These are phyloP conservation scores for Osmoderma eremita DNA, from an alignment of 2,888 invertebrate species.

Conservation along the genomic window DNA sequence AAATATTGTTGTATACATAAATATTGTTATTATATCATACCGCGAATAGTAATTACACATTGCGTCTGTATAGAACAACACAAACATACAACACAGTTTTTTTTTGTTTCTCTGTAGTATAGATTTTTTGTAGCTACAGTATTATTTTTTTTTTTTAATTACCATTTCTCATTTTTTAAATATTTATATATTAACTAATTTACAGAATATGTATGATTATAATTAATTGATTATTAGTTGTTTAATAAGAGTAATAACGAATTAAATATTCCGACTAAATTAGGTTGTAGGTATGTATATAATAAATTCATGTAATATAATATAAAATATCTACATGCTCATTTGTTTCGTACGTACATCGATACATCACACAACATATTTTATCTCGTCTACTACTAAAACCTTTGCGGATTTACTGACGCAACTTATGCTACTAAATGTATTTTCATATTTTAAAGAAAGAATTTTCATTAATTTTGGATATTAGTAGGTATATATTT, in stretches of 20 bases:
- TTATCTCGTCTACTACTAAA: too few relatives aligned
- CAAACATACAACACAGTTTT: conserved; percentile 52
- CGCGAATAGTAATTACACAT: conserved; percentile 53
- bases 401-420: too few relatives aligned
- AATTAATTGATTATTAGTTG: not conserved
- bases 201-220: conserved; percentile 32
- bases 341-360: too few relatives aligned
- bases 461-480: too few relatives aligned
- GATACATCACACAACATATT: not conserved
- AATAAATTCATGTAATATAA: conserved; percentile 24
- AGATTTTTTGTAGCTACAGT: too few relatives aligned
- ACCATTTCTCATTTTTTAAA: conserved; percentile 4
- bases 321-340: conserved; percentile 22
- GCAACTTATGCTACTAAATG: too few relatives aligned
- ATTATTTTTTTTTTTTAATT: conserved; percentile 31
- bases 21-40: conserved; percentile 45
- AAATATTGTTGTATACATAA: conserved; percentile 60
- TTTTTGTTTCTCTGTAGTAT: conserved; percentile 32
- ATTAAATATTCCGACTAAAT: conserved; percentile 23
- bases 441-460: too few relatives aligned
- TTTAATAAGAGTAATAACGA: conserved; percentile 26
- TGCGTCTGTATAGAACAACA: conserved; percentile 56
- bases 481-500: too few relatives aligned
- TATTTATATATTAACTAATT: conserved; percentile 33
- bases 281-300: conserved; percentile 10